Base-by-base conservation (phyloP, 2,888 invertebrate species). In the Osmoderma eremita region DNA sequence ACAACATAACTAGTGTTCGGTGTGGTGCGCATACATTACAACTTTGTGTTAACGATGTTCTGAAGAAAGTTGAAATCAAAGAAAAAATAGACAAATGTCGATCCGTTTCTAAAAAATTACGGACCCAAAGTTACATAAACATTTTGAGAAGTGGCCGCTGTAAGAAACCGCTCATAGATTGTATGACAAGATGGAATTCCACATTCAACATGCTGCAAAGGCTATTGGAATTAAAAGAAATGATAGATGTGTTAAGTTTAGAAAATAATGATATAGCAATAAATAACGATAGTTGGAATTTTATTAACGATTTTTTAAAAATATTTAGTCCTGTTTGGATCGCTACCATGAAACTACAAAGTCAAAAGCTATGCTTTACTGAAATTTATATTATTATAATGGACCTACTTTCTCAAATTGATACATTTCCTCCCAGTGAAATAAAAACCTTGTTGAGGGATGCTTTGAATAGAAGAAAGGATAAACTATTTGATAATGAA, bases 11-110 rank as follows among this genome's bases (percentile, higher is more conserved):
- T 41, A 51, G 51, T 51, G 53, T 61, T 4, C 13, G 49, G n/a
- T 67, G 67, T 38, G 41, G 39, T 24, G 63, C 48, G 12, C 67
- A 67, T 38, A 67, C 63, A 30, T 63, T 67, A 20, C 63, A 67
- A 39, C 54, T 67, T 15, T 48, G 50, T 36, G 53, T 67, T n/a
- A 20, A 67, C 6, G 67, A 67, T 42, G 53, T 36, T 5, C 30
- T 67, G 53, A 48, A 53, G 17, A 20, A 13, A 41, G 17, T 12
- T 17, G 42, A 53, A 39, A 15, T 18, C 36, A 17, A n/a, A 38
- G 50, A 18, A n/a, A 38, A 50, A 30, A 56, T 45, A 45, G 45
- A 13, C 36, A 61, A 18, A 13, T 41, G 45, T 13, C 8, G 67
- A 18, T 12, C 18, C 8, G 45, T 48, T n/a, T 50, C 24, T 8